phyloP scores from a whole-genome alignment of 2,888 invertebrate genomes.

The Lacanobia wlatinum region DNA sequence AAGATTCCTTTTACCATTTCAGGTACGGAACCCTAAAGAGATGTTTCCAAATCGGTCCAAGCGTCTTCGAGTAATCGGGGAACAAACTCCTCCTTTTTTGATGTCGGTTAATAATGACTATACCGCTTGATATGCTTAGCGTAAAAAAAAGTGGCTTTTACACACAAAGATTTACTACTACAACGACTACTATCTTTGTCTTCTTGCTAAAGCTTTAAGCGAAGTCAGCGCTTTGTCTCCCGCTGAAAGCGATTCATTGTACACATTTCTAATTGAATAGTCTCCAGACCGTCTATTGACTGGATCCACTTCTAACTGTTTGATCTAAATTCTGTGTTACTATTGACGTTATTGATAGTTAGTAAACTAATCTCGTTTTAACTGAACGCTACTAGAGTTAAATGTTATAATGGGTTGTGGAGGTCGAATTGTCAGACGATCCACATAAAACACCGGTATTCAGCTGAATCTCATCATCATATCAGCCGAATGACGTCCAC shows the following conservation, averaged over 20 bases:
- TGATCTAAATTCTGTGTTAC: conserved; percentile 22
- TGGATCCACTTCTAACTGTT: conserved; percentile 23
- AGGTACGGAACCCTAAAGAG: no score
- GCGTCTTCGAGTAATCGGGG: no score
- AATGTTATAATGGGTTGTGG: not conserved
- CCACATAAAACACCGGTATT: no score
- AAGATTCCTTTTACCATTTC: no score
- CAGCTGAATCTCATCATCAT: no score
- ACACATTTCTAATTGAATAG: conserved; percentile 47
- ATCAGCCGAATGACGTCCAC: no score
- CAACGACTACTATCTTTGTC: not conserved
- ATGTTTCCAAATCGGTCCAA: no score
- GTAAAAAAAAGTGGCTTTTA: not conserved
- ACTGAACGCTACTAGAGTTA: not conserved
- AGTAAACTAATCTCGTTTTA: not conserved
- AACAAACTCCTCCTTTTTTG: no score
- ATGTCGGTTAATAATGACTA: no score
- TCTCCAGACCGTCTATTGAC: conserved; percentile 38
- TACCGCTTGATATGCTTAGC: not conserved
- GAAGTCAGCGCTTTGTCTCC: conserved; percentile 46
- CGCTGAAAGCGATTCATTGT: conserved; percentile 46
- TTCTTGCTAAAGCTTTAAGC: conserved; percentile 21
- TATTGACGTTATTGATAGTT: conserved; percentile 9
- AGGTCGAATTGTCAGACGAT: no score
- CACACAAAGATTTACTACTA: conserved; percentile 1